Conservation (phyloP, 1,140 invertebrate genomes). For the Ditylenchus dipsaci region DNA sequence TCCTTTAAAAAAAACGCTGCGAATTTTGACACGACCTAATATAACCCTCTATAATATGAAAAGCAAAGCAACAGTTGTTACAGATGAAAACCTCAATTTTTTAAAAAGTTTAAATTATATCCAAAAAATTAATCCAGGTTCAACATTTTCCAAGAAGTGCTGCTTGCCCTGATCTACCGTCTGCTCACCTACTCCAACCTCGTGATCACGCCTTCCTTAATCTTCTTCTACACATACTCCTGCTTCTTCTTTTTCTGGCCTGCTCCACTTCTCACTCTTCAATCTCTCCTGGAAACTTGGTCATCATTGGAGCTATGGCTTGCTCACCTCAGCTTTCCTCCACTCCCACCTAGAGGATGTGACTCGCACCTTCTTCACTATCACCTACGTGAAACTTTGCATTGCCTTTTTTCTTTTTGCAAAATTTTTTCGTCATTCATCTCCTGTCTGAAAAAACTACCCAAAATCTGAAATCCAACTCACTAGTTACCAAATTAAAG, state of each 20-base stretch:
- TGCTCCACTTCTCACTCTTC: constrained; percentile 59
- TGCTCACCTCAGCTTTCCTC: constrained; percentile 59
- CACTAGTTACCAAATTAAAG: neutral
- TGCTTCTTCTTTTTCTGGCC: constrained; percentile 60
- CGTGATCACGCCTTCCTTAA: constrained; percentile 45
- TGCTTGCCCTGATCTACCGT: constrained; percentile 59
- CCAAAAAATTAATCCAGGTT: constrained; percentile 58
- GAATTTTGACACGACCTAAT: no score
- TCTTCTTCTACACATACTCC: constrained; percentile 61
- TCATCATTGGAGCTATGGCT: constrained; percentile 59
- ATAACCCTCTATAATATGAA: no score
- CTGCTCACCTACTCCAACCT: neutral
- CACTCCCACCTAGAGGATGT: constrained; percentile 57
- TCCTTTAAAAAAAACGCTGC: no score
- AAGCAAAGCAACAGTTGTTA: no score
- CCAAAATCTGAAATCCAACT: neutral
- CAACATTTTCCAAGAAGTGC: constrained; percentile 63
- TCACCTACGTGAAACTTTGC: constrained; percentile 62
- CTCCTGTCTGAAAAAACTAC: constrained; percentile 47
- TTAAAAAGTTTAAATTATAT: no score
- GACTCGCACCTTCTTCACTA: constrained; percentile 60
- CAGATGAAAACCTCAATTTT: no score
- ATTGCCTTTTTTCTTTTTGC: constrained; percentile 62
- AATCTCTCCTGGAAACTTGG: constrained; percentile 59
- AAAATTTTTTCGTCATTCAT: constrained; percentile 58